phyloP scores from a whole-genome alignment of 2,797 vertebrate species.

The Rhodeus uyekii region DNA sequence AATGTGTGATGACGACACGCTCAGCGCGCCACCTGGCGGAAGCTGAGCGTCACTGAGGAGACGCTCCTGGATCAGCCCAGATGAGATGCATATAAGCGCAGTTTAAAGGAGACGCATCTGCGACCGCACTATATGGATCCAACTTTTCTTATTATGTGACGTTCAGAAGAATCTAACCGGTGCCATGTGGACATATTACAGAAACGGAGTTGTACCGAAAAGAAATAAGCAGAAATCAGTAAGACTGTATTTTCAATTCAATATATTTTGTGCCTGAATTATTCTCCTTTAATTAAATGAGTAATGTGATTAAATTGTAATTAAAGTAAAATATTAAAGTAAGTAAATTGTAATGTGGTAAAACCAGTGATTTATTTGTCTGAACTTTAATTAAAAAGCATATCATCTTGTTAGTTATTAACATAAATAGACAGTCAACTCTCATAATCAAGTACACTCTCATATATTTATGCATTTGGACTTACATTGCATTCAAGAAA shows the following conservation, averaged over 20 bases:
- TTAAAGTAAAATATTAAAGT: too few relatives aligned
- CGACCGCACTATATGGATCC: neutral
- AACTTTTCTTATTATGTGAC: neutral
- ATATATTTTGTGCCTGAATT: too few relatives aligned
- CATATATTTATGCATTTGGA: too few relatives aligned
- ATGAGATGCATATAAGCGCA: neutral
- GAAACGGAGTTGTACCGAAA: slow-evolving; percentile 50
- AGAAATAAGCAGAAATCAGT: slow-evolving; percentile 60
- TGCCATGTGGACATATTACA: slow-evolving; percentile 66
- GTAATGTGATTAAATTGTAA: too few relatives aligned
- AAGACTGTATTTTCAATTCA: neutral
- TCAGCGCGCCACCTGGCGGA: neutral
- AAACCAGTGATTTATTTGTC: too few relatives aligned
- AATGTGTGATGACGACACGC: neutral
- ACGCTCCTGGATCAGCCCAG: too few relatives aligned
- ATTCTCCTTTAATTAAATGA: too few relatives aligned
- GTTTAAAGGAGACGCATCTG: neutral
- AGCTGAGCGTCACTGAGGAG: neutral
- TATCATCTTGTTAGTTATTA: neutral
- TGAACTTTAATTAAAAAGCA: neutral
- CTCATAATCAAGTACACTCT: neutral
- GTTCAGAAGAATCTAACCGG: neutral
- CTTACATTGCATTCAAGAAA: too few relatives aligned
- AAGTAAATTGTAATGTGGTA: too few relatives aligned
- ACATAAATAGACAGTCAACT: neutral